phyloP scores from a whole-genome alignment of 1,140 invertebrate species.

The Habropoda laboriosa region DNA sequence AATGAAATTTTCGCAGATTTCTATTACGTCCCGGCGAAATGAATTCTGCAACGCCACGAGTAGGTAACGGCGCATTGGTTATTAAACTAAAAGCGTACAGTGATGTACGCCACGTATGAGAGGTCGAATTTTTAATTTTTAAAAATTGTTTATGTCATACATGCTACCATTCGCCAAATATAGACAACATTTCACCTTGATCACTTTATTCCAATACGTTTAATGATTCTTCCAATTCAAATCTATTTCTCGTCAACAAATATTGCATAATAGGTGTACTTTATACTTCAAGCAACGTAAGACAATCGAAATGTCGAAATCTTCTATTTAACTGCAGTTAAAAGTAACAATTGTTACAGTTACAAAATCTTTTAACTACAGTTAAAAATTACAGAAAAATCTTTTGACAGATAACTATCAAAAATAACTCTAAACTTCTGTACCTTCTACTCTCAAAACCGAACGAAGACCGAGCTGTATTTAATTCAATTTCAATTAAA shows the following conservation, averaged over 20 bases:
- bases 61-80: conserved; percentile 34
- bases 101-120: not conserved
- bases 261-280: not conserved
- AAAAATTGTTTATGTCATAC: not conserved
- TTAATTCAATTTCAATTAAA: too few species aligned
- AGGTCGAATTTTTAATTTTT: conserved; percentile 26
- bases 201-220: conserved; percentile 1
- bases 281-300: not conserved
- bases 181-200: not conserved
- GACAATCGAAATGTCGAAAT: too few species aligned
- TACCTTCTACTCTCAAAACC: too few species aligned
- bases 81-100: conserved; percentile 41
- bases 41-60: conserved; percentile 17
- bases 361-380: too few species aligned
- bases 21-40: conserved; percentile 10
- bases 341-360: too few species aligned
- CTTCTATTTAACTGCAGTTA: too few species aligned
- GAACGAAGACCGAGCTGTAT: too few species aligned
- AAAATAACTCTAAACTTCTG: too few species aligned
- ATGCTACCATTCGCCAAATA: not conserved
- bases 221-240: not conserved
- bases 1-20: conserved; percentile 36
- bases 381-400: too few species aligned
- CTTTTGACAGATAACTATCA: too few species aligned
- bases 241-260: not conserved